Conservation (phyloP, 2,888 invertebrate species). For the Caenorhabditis sp. region DNA sequence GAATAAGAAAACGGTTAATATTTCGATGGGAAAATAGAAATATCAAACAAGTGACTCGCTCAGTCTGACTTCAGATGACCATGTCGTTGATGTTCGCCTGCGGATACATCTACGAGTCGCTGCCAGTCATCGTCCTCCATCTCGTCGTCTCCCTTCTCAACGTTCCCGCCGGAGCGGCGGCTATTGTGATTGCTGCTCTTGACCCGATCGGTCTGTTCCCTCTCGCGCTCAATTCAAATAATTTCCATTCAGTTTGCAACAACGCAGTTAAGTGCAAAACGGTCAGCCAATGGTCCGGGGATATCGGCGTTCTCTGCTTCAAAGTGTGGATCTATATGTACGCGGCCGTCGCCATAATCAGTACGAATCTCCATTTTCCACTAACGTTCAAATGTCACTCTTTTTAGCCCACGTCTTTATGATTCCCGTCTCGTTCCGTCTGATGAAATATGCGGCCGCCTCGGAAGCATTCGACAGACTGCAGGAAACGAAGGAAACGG, state of each 20-base stretch:
- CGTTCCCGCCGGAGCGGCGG: no score
- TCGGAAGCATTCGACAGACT: constrained; percentile 2
- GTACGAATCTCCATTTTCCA: background rate
- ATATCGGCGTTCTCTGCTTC: background rate
- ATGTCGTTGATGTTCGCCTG: constrained; percentile 7
- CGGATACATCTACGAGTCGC: constrained; percentile 14
- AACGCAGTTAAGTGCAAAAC: constrained; percentile 4
- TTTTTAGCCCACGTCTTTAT: constrained; percentile 27
- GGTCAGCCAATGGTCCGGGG: constrained; percentile 3
- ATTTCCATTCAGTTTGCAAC: constrained; percentile 16
- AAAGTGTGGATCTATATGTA: background rate
- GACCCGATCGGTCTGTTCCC: background rate
- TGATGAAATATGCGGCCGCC: constrained; percentile 17
- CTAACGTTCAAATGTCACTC: background rate
- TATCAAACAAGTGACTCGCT: no score
- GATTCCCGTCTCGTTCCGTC: constrained; percentile 6
- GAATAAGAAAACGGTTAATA: background rate
- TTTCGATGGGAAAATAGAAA: no score
- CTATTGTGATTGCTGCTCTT: background rate
- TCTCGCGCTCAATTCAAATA: no score
- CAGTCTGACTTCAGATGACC: background rate
- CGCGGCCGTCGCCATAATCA: background rate
- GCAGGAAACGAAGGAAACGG: background rate
- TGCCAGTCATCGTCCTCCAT: constrained; percentile 10
- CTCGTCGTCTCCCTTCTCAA: background rate